Evolutionary conservation across 2,113 vertebrate genomes (phyloP), one percentile per base, ranked within the genome.

Genomic region (Danionella cerebrum): DNA sequence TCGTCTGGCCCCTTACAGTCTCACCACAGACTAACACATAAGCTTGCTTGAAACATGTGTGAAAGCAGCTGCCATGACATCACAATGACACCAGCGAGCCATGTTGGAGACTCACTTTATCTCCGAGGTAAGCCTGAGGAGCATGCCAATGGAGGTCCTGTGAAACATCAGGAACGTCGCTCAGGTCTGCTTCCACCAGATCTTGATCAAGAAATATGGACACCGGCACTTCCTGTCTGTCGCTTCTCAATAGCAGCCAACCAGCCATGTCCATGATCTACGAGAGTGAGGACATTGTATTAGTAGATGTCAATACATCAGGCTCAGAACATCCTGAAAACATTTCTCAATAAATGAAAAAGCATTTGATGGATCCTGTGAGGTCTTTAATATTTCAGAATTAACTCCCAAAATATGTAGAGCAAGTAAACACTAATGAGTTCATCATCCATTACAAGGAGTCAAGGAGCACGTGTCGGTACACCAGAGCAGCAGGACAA

Each of bases 121-220:
- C 96, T 19, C 93, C 95, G 13, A 96, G 89, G 80, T 98, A 98
- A 18, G 86, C 83, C 45, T 55, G 84, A 0, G 95, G 92, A 0
- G 94, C 93, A 5, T 91, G 85, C 96, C 96, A 98, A 80, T 94
- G 90, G 3, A 99, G 90, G 50, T 99, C 95, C n/a, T 94, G 91
- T 71, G 88, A 88, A n/a, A 90, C 86, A 29, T 94, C 93, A 0
- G 79, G 84, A 2, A 92, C 80, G 0, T 81, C 89, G 6, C 75
- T 88, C 69, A 98, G 89, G 72, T 97, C 92, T 0, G 91, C 93
- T 0, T 72, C 87, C 3, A 95, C 67, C 1, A 93, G 82, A 55
- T 89, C 87, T 13, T 89, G 81, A 58, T 44, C 82, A 0, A 71
- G 81, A 48, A 73, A 88, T 47, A 82, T 62, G 0, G 76, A 48